Evolutionary conservation across 2,888 invertebrate genomes (phyloP), one percentile per base, ranked within the genome.

Genomic region (Labia minor): DNA sequence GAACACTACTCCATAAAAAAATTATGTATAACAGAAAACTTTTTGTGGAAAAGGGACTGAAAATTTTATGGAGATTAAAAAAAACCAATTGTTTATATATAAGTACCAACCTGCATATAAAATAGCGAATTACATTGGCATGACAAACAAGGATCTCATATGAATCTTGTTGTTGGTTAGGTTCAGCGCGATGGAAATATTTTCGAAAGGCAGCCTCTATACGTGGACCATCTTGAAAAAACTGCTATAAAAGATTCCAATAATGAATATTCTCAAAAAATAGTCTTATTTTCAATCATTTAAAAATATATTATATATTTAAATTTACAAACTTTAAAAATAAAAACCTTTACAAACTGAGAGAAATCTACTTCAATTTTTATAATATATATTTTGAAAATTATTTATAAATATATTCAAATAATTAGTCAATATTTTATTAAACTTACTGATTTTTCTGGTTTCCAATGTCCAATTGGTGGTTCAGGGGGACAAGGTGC

Each of bases 71-170:
- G n/a, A n/a, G n/a, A n/a, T n/a, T n/a, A n/a, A n/a, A n/a, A n/a
- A n/a, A n/a, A n/a, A n/a, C n/a, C n/a, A n/a, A n/a, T n/a, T n/a
- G n/a, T n/a, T n/a, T n/a, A n/a, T n/a, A n/a, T n/a, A n/a, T n/a
- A 6, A 6, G 26, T 26, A 26, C 26, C 8, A 26, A 89, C 90
- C 89, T 85, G 82, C 93, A 93, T n/a, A 92, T 87, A 75, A 92
- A 92, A 78, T 93, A 98, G 62, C 96, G 83, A 74, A 99, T 99
- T 19, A 99, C 98, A 78, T 99, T 99, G 1, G 93, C 97, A 78
- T 99, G 99, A 72, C 98, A 98, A 1, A 99, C 95, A 66, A 98
- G 80, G 61, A 99, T 76, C 37, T 96, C 95, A 76, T 90, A 93
- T 0, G 88, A 85, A 76, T 96, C 95, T 62, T 87, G 80, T 1